Conservation (phyloP, 2,113 vertebrate genomes). For the Myotis brandtii region DNA sequence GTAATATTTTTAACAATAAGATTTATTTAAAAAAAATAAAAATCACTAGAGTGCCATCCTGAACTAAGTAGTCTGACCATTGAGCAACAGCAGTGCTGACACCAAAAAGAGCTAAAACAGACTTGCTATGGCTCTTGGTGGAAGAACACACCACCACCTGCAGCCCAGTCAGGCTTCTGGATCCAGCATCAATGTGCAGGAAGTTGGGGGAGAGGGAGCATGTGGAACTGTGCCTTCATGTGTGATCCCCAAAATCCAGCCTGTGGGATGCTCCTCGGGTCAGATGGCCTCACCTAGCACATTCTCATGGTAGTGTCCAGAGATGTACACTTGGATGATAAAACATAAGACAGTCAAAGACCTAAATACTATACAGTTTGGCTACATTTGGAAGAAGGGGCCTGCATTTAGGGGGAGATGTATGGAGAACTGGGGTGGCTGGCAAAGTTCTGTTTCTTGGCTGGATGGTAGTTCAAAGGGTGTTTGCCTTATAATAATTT, state of each 20-base stretch:
- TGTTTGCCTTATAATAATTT: not conserved
- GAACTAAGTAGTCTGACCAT: not conserved
- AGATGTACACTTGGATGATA: not conserved
- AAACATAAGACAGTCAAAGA: not conserved
- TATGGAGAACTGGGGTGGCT: not conserved
- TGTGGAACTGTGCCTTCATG: not conserved
- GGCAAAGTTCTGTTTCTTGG: not conserved
- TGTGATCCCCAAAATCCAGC: not conserved
- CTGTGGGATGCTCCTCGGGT: not conserved
- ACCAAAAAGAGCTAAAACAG: not conserved
- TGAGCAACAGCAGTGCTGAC: not conserved
- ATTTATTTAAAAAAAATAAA: too few species aligned
- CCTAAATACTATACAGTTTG: not conserved
- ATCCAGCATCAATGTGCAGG: not conserved
- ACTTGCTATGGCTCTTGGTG: not conserved
- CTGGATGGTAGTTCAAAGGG: not conserved
- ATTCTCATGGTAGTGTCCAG: not conserved
- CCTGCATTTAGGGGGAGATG: not conserved
- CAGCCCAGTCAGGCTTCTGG: not conserved
- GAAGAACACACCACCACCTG: not conserved
- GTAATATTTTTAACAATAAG: too few species aligned
- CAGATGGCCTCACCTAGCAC: not conserved
- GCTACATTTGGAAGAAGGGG: not conserved
- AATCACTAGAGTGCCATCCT: not conserved
- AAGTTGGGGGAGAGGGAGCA: not conserved